A percentile compares a stretch with the other conserved stretches of the same genome.
Conservation (phyloP, 2,797 vertebrate species). For the Lemur catta region DNA sequence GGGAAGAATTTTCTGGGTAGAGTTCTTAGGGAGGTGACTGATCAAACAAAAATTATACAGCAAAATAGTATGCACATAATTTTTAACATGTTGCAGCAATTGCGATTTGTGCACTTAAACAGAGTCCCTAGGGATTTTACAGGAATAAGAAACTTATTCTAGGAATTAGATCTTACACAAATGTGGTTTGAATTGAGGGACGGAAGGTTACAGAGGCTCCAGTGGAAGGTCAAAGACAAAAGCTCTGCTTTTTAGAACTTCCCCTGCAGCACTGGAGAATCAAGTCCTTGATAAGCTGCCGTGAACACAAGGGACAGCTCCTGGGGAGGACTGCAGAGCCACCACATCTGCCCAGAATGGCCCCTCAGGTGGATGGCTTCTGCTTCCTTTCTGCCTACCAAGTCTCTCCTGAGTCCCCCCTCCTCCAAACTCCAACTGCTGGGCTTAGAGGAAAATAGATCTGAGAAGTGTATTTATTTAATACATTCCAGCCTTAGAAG, state of each 20-base stretch:
- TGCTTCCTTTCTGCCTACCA: background rate
- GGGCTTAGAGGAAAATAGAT: too few relatives aligned
- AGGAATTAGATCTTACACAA: background rate
- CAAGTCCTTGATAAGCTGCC: too few relatives aligned
- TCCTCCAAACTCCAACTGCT: background rate
- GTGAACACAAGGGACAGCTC: background rate
- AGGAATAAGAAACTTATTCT: background rate
- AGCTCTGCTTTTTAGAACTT: too few relatives aligned
- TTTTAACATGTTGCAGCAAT: background rate
- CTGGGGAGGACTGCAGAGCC: background rate
- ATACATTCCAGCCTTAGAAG: background rate
- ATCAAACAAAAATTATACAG: background rate
- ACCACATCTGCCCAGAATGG: background rate
- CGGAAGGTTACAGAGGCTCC: background rate
- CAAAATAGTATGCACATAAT: background rate
- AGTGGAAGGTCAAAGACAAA: too few relatives aligned
- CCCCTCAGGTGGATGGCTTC: background rate
- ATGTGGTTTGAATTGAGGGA: background rate
- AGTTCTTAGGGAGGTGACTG: background rate
- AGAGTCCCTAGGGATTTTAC: background rate
- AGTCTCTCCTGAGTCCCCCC: background rate
- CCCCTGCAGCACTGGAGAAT: background rate
- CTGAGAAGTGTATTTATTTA: too few relatives aligned
- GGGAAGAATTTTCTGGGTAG: background rate
- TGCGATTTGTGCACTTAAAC: background rate